Percentiles rank a stretch among this genome's conserved stretches.
Evolutionary conservation across 1,140 invertebrate genomes (phyloP).

Genomic region (Drosophila equinoxialis): DNA sequence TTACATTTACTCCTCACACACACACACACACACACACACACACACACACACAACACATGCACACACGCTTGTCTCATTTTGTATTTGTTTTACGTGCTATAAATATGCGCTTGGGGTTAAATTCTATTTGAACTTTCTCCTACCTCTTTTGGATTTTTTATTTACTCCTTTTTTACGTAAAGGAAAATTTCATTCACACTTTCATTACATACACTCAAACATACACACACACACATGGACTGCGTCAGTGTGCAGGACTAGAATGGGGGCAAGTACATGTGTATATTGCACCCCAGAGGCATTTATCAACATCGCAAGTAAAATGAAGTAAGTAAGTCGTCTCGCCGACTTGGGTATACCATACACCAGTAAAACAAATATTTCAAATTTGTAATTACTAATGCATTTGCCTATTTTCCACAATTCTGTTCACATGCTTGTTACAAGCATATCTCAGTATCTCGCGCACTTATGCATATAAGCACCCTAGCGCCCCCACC

Average conservation of each 20-base stretch:
- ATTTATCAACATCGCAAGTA: constrained; percentile 60
- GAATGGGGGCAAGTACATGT: constrained; percentile 49
- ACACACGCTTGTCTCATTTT: constrained; percentile 38
- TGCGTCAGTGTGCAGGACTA: not conserved
- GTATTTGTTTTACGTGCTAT: constrained; percentile 63
- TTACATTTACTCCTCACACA: not conserved
- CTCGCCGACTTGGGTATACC: too few species aligned
- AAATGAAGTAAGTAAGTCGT: too few species aligned
- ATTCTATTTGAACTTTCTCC: constrained; percentile 74
- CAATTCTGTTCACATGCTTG: too few species aligned
- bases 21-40: constrained; percentile 28
- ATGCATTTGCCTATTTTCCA: too few species aligned
- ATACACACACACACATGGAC: constrained; percentile 1
- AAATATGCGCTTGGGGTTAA: constrained; percentile 76
- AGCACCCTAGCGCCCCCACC: too few species aligned
- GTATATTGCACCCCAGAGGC: constrained; percentile 69
- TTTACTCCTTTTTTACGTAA: constrained; percentile 12
- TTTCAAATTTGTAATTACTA: too few species aligned
- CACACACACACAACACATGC: constrained; percentile 16
- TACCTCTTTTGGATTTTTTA: constrained; percentile 42
- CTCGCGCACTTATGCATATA: too few species aligned
- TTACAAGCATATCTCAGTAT: too few species aligned
- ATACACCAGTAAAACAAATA: too few species aligned
- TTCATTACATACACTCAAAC: constrained; percentile 57
- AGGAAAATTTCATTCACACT: constrained; percentile 65